A percentile compares a stretch with the other conserved stretches of the same genome.
These are phyloP conservation scores for Leptopilina syphax DNA, from an alignment of 2,888 invertebrate genomes.

Conservation along the genomic window DNA sequence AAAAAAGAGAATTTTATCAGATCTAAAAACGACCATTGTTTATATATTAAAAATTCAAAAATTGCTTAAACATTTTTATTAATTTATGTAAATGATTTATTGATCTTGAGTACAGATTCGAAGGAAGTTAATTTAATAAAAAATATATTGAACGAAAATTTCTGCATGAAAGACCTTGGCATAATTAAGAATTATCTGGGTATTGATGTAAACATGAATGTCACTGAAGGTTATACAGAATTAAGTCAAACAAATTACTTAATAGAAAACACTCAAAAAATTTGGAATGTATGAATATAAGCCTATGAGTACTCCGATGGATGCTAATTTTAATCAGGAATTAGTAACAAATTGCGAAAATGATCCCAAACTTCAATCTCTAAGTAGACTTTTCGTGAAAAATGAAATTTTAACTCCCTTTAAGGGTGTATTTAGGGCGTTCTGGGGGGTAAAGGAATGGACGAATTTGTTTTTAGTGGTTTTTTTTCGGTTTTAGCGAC, in stretches of 20 bases:
- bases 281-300: conserved; percentile 44
- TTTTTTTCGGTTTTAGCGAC: no score
- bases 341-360: conserved; percentile 9
- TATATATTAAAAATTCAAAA: conserved; percentile 42
- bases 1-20: conserved; percentile 44
- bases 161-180: conserved; percentile 38
- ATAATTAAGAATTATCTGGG: conserved; percentile 13
- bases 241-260: conserved; percentile 24
- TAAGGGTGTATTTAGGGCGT: no score
- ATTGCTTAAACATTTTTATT: conserved; percentile 47
- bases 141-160: conserved; percentile 10
- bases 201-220: not conserved
- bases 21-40: conserved; percentile 51
- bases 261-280: conserved; percentile 32
- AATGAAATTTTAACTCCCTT: no score
- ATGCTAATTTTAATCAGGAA: conserved; percentile 40
- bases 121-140: conserved; percentile 50
- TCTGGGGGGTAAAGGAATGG: no score
- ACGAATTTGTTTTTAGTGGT: not conserved
- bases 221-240: conserved; percentile 16
- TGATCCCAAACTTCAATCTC: no score
- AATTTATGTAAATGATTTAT: conserved; percentile 56
- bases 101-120: conserved; percentile 49
- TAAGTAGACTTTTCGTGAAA: conserved; percentile 49
- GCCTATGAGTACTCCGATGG: conserved; percentile 41